Evolutionary conservation across 2,113 vertebrate genomes (phyloP).

Genomic region (Periophthalmus modestus): DNA sequence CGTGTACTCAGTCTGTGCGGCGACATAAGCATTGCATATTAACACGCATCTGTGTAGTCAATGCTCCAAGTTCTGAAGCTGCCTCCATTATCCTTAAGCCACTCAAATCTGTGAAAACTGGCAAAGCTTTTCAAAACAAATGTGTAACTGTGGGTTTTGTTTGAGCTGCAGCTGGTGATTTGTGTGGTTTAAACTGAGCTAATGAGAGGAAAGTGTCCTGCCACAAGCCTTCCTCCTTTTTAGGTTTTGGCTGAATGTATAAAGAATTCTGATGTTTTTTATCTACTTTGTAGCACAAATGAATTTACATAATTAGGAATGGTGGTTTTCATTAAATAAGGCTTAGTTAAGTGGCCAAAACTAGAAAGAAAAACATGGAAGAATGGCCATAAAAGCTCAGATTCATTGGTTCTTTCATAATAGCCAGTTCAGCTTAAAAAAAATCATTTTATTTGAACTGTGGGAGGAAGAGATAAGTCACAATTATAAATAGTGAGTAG

Average conservation of each 20-base stretch:
- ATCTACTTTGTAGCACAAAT: background rate
- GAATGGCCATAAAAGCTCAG: background rate
- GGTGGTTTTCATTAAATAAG: background rate
- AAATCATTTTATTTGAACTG: background rate
- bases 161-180: conserved; percentile 1
- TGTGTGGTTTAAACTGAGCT: background rate
- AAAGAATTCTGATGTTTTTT: background rate
- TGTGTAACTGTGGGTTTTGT: background rate
- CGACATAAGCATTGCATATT: background rate
- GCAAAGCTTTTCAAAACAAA: conserved; percentile 7
- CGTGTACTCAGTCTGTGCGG: background rate
- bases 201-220: conserved; percentile 4
- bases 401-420: background rate
- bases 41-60: background rate
- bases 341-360: background rate
- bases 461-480: background rate
- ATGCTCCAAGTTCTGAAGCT: background rate
- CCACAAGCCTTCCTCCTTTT: background rate
- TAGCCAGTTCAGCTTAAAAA: background rate
- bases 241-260: background rate
- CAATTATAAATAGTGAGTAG: background rate
- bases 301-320: background rate
- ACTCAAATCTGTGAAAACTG: background rate
- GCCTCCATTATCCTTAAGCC: background rate
- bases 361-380: conserved; percentile 26